Evolutionary conservation across 2,113 vertebrate species (phyloP).

Genomic region (Leptosomus discolor): DNA sequence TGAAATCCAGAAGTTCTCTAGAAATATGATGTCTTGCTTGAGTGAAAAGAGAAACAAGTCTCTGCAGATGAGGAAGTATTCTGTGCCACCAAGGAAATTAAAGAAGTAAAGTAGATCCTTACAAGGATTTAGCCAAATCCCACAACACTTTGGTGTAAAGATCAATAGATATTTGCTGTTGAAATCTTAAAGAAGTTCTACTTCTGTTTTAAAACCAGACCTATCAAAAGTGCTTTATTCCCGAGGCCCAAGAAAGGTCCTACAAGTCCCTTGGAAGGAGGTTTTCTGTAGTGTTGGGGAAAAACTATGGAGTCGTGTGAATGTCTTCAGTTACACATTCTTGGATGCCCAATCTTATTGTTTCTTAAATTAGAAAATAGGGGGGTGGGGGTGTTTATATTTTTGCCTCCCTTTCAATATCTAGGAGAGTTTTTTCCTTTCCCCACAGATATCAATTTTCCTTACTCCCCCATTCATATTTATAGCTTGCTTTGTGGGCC

Average conservation of each 20-base stretch:
- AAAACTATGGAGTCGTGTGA: not conserved
- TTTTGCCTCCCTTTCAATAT: not conserved
- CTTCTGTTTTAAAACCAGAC: not conserved
- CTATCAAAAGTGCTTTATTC: not conserved
- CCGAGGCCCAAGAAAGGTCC: not conserved
- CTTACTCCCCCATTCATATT: not conserved
- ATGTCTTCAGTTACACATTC: not conserved
- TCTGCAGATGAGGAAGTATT: not conserved
- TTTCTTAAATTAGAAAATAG: not conserved
- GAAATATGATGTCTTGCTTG: not conserved
- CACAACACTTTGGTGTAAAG: not conserved
- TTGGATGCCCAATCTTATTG: not conserved
- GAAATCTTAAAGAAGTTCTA: not conserved
- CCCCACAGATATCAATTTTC: not conserved
- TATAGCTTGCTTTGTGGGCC: not conserved
- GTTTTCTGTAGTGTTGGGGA: not conserved
- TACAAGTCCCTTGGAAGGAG: not conserved
- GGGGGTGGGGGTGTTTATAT: not conserved
- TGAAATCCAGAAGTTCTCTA: not conserved
- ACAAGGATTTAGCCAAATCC: not conserved
- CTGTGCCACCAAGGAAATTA: not conserved
- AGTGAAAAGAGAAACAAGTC: not conserved
- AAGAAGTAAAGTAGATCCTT: not conserved
- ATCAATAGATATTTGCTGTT: not conserved
- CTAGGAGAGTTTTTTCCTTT: not conserved